Base-by-base conservation (phyloP, 1,140 invertebrate genomes). In the Dermatophagoides farinae region DNA sequence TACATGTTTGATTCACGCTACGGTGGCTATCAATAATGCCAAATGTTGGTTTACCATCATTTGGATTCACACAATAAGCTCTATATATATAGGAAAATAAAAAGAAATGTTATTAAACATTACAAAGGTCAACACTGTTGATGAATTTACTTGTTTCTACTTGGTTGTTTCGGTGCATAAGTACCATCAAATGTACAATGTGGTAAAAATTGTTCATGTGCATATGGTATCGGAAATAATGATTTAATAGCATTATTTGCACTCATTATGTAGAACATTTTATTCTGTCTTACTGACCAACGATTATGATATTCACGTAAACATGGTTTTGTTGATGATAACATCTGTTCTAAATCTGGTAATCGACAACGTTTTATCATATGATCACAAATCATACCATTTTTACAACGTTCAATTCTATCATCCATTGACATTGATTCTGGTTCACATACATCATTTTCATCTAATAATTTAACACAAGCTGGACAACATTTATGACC, bases 1-100 rank as follows among this genome's bases (percentile, higher is more conserved):
- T 55, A 25, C 53, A 55, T 20, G 53, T 44, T 20, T 20, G 16
- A 20, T 55, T 44, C 6, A 14, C 2, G 5, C 14, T 23, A n/a
- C 25, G 14, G 16, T 23, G 10, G 1, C 39, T 25, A 20, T 31
- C 25, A 5, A 25, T 23, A 4, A 55, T 23, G 23, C 53, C 53
- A 38, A 55, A 55, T 12, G 53, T 55, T 39, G 53, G 53, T 23
- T 18, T 22, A 23, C 53, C 53, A 55, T n/a, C 25, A 14, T 55
- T 23, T 20, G 53, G 53, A 44, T 39, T 18, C 4, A 55, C 53
- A 44, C 53, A 55, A 25, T n/a, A 55, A 14, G 53, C 53, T 55
- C 53, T 55, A 4, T 25, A 39, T 16, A 16, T 16, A 16, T 5
- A 6, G n/a, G 4, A 6, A 14, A 43, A 43, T 43, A 18, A 18